Evolutionary conservation across 2,797 vertebrate species (phyloP).

Genomic region (Megaceryle alcyon): DNA sequence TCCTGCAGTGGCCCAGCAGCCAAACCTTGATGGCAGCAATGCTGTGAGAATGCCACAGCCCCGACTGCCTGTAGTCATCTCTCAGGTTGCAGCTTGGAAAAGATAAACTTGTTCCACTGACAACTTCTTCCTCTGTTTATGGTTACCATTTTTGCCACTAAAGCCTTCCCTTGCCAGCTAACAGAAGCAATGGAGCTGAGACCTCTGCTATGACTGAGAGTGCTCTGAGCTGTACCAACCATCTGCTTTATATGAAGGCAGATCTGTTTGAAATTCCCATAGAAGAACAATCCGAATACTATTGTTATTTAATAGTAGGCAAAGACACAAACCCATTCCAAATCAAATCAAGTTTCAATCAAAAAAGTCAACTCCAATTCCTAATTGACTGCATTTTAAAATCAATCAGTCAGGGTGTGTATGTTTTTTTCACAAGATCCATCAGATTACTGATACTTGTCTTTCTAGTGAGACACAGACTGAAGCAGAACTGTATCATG

Average conservation of each 20-base stretch:
- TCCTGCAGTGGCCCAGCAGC: too few relatives aligned
- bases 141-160: neutral
- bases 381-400: slow-evolving; percentile 31
- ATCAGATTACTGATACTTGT: neutral
- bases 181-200: slow-evolving; percentile 1
- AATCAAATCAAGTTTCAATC: slow-evolving; percentile 12
- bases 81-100: neutral
- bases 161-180: neutral
- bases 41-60: neutral
- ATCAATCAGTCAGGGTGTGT: neutral
- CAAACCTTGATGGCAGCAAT: neutral
- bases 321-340: slow-evolving; percentile 13
- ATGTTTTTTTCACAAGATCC: neutral
- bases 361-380: slow-evolving; percentile 22
- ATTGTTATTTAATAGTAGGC: slow-evolving; percentile 22
- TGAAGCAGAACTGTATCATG: neutral
- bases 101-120: neutral
- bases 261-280: slow-evolving; percentile 32
- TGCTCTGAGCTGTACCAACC: neutral
- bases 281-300: slow-evolving; percentile 31
- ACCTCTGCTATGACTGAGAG: neutral
- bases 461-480: neutral
- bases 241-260: slow-evolving; percentile 1
- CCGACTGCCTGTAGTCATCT: neutral
- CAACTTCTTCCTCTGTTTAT: neutral